Base-by-base conservation (phyloP, 2,888 invertebrate genomes). In the Drymonia ruficornis region DNA sequence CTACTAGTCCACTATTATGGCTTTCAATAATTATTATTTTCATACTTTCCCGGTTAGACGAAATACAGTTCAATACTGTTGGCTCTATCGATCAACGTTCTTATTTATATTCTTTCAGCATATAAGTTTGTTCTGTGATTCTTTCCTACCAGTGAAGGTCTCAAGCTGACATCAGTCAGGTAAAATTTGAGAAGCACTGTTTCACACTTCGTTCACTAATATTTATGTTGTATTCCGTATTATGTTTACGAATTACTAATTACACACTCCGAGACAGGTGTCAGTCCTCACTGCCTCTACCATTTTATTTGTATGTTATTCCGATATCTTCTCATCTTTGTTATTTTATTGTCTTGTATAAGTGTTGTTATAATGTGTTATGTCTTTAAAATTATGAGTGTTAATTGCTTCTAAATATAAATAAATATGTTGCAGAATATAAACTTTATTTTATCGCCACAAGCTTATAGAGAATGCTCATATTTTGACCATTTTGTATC, bases 191-290 rank as follows among this genome's bases (percentile, higher is more conserved):
- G 38, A n/a, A 19, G 12, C 55, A 44, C 49, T 31, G 50, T 23
- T 46, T 28, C 18, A 38, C 48, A 49, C 44, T 38, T 16, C 5
- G 43, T 43, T 31, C 46, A 60, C 34, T 52, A 28, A 60, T 52
- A 58, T 55, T 36, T 55, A 43, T 50, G 49, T 49, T 48, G 45
- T 45, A 47, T 51, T 49, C 31, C 19, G 43, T 52, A 50, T 50
- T 52, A 50, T 47, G 52, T 52, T 50, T 48, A 48, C 36, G 36
- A 36, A 18, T 29, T 31, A 31, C 29, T 45, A 52, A 49, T 55
- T 61, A 56, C 57, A 63, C 36, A 65, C 38, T 47, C 55, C 58
- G 19, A 4, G 43, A 43, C 43, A 43, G 43, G 43, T 43, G 43
- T 18, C 18, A 19, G 13, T 36, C 13, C 12, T 9, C 34, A 36